These are phyloP conservation scores for Argyresthia goedartella DNA, from an alignment of 2,888 invertebrate genomes.

Conservation along the genomic window DNA sequence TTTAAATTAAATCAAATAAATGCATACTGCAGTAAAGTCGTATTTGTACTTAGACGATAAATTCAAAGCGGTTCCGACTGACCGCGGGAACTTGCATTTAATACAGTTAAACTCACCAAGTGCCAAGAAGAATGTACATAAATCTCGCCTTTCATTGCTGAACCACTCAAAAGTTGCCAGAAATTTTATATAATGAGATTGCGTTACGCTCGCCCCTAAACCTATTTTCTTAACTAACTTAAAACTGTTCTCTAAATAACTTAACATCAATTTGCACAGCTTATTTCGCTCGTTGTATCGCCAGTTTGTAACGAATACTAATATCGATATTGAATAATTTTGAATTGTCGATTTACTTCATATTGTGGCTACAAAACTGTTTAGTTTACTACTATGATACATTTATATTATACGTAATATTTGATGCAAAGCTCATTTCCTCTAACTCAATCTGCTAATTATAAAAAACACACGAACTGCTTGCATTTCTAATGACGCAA, in stretches of 20 bases:
- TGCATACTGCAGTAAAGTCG: constrained; percentile 2
- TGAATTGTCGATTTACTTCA: no score
- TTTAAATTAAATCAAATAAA: neutral
- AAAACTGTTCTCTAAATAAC: constrained; percentile 11
- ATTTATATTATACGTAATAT: no score
- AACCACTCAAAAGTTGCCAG: constrained; percentile 50
- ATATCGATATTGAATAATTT: neutral
- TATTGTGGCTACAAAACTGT: no score
- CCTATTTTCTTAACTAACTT: constrained; percentile 46
- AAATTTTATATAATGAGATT: constrained; percentile 57
- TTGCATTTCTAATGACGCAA: no score
- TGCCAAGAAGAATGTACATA: constrained; percentile 7
- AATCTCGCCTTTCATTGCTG: constrained; percentile 32
- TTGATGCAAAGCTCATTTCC: no score
- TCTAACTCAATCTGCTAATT: no score
- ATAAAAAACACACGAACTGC: no score
- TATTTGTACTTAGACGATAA: no score
- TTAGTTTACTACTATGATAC: no score
- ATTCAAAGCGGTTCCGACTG: no score
- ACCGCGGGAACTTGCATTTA: neutral
- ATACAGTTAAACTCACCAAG: neutral
- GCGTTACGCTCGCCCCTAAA: constrained; percentile 47
- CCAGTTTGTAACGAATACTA: neutral
- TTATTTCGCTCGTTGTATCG: neutral
- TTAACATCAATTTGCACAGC: constrained; percentile 2